phyloP scores from a whole-genome alignment of 2,888 invertebrate genomes.

The Macrosiphum euphorbiae region DNA sequence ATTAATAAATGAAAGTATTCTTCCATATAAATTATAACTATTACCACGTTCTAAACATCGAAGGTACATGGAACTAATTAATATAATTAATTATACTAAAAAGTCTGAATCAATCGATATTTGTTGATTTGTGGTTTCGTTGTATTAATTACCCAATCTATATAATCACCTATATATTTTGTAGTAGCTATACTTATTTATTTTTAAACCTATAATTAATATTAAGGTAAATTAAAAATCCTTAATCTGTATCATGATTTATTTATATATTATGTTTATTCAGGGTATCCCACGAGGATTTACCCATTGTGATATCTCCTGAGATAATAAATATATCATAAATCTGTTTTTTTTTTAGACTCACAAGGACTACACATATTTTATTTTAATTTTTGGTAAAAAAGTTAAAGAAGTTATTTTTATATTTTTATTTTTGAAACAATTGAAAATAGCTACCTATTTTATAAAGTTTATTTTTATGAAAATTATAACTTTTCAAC shows the following conservation, averaged over 20 bases:
- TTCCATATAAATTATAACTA: background rate
- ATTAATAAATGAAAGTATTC: background rate
- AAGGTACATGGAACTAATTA: background rate
- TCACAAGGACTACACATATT: too few relatives aligned
- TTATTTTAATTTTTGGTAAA: too few relatives aligned
- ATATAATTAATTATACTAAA: background rate
- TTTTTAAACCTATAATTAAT: background rate
- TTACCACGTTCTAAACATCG: background rate
- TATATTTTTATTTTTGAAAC: too few relatives aligned
- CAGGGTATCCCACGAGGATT: too few relatives aligned
- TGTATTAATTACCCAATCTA: background rate
- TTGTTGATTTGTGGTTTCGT: background rate
- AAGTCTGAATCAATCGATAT: background rate
- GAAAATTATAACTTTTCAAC: too few relatives aligned
- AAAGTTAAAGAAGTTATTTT: too few relatives aligned
- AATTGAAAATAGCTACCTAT: too few relatives aligned
- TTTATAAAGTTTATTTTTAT: too few relatives aligned
- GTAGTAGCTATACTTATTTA: background rate
- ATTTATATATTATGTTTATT: background rate
- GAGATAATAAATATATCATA: too few relatives aligned
- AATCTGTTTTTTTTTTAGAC: too few relatives aligned
- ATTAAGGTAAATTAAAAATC: background rate
- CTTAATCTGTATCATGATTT: background rate
- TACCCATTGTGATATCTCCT: too few relatives aligned
- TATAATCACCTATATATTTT: background rate